phyloP scores from a whole-genome alignment of 2,797 vertebrate species.

The Halcyon chelicuti region DNA sequence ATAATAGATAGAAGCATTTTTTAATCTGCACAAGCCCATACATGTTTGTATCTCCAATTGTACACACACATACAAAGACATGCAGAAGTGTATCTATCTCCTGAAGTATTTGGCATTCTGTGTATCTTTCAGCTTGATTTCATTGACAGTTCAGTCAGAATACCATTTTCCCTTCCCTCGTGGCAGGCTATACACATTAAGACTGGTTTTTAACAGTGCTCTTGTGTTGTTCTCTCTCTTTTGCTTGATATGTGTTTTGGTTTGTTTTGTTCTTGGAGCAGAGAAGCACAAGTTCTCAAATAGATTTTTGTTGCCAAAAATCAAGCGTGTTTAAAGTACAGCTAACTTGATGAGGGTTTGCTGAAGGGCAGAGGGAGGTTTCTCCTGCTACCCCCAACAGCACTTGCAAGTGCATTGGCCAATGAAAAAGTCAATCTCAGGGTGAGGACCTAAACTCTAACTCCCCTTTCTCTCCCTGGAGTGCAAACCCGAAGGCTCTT shows the following conservation, averaged over 20 bases:
- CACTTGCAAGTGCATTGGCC: not conserved
- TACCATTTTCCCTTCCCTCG: constrained; percentile 7
- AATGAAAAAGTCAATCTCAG: constrained; percentile 8
- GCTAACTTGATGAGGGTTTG: not conserved
- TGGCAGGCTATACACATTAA: not conserved
- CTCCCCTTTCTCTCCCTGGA: not conserved
- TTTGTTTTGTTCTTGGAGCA: not conserved
- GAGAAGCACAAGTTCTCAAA: not conserved
- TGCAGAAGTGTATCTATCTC: not conserved
- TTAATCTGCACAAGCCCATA: constrained; percentile 48
- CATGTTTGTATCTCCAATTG: constrained; percentile 11
- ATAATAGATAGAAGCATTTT: constrained; percentile 55
- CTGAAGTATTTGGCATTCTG: constrained; percentile 3
- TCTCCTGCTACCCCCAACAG: not conserved
- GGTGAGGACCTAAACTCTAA: not conserved
- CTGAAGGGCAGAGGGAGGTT: not conserved
- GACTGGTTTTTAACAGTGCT: not conserved
- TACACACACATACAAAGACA: not conserved
- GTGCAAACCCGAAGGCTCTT: constrained; percentile 12
- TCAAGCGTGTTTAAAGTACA: not conserved
- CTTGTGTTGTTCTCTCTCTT: not conserved
- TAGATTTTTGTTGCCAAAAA: not conserved
- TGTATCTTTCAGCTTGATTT: not conserved
- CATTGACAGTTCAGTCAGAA: constrained; percentile 20
- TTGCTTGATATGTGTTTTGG: not conserved